These are phyloP conservation scores for Chelonus insularis DNA, from an alignment of 1,140 invertebrate species.

Conservation along the genomic window DNA sequence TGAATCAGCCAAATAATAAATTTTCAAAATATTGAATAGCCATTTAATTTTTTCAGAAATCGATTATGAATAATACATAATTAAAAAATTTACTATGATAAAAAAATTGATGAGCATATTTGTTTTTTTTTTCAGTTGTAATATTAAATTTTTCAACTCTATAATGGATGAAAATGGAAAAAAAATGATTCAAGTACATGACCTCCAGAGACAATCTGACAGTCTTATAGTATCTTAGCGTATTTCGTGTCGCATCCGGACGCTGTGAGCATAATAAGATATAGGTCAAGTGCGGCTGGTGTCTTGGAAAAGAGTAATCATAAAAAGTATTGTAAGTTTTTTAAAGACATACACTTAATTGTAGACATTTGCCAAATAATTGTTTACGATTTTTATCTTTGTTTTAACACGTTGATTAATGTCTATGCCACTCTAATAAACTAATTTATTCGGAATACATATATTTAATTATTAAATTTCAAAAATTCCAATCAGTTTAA, in stretches of 20 bases:
- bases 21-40: background rate
- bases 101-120: too few species aligned
- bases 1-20: constrained; percentile 18
- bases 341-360: background rate
- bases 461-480: too few species aligned
- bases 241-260: constrained; percentile 49
- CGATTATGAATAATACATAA: too few species aligned
- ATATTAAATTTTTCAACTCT: too few species aligned
- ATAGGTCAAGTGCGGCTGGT: constrained; percentile 58
- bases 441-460: too few species aligned
- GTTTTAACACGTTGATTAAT: too few species aligned
- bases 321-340: background rate
- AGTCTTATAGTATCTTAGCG: constrained; percentile 25
- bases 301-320: constrained; percentile 47
- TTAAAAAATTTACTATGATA: too few species aligned
- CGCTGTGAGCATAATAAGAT: constrained; percentile 57
- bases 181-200: constrained; percentile 9
- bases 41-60: constrained; percentile 1
- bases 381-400: too few species aligned
- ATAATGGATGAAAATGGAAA: background rate
- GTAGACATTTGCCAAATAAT: background rate
- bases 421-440: too few species aligned
- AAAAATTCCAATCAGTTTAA: too few species aligned
- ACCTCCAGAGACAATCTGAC: constrained; percentile 25
- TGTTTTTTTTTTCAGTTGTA: too few species aligned